Evolutionary conservation across 2,888 invertebrate species (phyloP).

Genomic region (Drosophila fungiperda): DNA sequence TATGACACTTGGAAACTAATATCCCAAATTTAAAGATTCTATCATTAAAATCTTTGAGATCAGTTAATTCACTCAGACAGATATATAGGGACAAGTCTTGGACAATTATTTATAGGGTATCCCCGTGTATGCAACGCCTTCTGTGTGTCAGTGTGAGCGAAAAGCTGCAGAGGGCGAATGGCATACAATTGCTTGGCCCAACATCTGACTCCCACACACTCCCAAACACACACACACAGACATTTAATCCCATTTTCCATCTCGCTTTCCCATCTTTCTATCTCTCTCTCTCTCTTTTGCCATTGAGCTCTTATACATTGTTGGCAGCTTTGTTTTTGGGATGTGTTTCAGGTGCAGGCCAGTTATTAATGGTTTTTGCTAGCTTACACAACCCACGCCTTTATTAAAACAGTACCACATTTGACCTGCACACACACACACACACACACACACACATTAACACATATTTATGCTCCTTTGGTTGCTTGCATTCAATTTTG

Average conservation of each 20-base stretch:
- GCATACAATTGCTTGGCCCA: constrained; percentile 38
- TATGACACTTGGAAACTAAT: neutral
- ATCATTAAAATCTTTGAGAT: neutral
- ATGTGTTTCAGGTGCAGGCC: constrained; percentile 65
- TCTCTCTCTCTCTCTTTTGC: neutral
- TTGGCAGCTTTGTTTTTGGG: constrained; percentile 33
- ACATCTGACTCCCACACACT: constrained; percentile 1
- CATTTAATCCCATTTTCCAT: constrained; percentile 30
- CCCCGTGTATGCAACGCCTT: neutral
- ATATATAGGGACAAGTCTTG: neutral
- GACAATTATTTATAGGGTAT: constrained; percentile 23
- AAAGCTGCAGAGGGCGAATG: constrained; percentile 39
- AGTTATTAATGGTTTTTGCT: constrained; percentile 74
- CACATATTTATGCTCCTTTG: neutral
- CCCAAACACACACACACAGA: constrained; percentile 22
- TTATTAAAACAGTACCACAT: constrained; percentile 61
- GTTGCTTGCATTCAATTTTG: neutral
- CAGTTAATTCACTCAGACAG: neutral
- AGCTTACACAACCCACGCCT: constrained; percentile 66
- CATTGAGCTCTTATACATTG: neutral
- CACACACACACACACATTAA: neutral
- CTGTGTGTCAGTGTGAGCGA: neutral
- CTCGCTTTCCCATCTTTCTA: neutral
- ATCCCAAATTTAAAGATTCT: neutral
- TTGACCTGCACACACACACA: constrained; percentile 29